These are phyloP conservation scores for Balaeniceps rex DNA, from an alignment of 2,113 vertebrate genomes.

Conservation along the genomic window DNA sequence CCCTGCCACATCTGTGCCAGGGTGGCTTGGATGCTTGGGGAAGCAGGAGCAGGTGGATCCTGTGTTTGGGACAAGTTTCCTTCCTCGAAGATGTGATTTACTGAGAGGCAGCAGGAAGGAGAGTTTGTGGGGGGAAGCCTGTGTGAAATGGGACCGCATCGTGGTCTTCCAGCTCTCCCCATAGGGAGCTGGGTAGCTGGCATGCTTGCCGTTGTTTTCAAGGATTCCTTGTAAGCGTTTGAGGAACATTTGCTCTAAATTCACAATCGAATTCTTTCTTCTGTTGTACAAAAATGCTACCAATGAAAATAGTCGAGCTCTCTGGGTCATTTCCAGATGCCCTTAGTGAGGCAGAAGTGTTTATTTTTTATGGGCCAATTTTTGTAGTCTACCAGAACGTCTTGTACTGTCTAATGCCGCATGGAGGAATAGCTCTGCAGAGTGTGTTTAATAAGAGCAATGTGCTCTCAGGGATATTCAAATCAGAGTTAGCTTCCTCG, in stretches of 20 bases:
- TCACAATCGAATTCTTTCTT: slow-evolving; percentile 4
- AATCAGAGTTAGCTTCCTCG: slow-evolving; percentile 11
- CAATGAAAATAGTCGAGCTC: slow-evolving; percentile 28
- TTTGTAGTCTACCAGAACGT: slow-evolving; percentile 34
- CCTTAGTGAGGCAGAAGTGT: slow-evolving; percentile 50
- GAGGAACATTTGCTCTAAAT: slow-evolving; percentile 15
- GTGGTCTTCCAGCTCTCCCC: not conserved
- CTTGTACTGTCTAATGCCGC: slow-evolving; percentile 31
- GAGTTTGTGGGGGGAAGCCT: not conserved
- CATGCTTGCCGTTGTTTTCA: not conserved
- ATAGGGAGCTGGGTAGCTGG: not conserved
- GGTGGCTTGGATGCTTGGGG: not conserved
- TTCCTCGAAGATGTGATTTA: not conserved
- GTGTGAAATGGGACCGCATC: not conserved
- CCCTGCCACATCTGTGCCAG: not conserved
- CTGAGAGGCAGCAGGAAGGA: not conserved
- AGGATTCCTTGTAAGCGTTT: slow-evolving; percentile 5
- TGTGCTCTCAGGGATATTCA: slow-evolving; percentile 52
- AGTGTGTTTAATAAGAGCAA: slow-evolving; percentile 45
- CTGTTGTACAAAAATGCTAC: slow-evolving; percentile 9
- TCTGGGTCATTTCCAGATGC: slow-evolving; percentile 54
- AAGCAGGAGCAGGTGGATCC: not conserved
- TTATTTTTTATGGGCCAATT: slow-evolving; percentile 54
- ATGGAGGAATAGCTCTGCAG: slow-evolving; percentile 45
- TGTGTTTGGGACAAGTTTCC: not conserved